A percentile compares a stretch with the other conserved stretches of the same genome.
Conservation (phyloP, 2,113 vertebrate species). For the Gallinago paraguaiae region DNA sequence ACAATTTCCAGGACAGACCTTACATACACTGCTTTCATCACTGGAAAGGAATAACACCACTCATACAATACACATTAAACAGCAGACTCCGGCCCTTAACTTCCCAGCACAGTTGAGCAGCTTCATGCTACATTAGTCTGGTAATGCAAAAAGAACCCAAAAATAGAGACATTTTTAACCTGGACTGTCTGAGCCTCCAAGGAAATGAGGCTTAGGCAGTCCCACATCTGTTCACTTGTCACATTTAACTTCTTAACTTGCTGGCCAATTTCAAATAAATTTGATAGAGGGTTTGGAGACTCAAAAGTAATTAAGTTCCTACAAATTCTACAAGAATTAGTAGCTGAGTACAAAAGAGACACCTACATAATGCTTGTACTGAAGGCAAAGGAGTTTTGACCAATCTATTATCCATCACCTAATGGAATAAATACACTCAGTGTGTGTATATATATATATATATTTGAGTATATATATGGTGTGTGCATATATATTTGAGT, state of each 20-base stretch:
- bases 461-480: neutral
- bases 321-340: neutral
- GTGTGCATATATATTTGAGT: neutral
- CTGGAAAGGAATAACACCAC: neutral
- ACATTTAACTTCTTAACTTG: constrained; percentile 4
- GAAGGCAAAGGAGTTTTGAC: neutral
- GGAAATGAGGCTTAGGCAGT: constrained; percentile 48
- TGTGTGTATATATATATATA: no score
- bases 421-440: neutral
- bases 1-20: neutral
- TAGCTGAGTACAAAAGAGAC: neutral
- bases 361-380: neutral
- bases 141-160: constrained; percentile 19
- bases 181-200: neutral
- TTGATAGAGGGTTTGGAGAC: neutral
- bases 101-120: constrained; percentile 16
- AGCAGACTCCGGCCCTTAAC: neutral
- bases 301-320: neutral
- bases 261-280: constrained; percentile 4
- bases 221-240: constrained; percentile 57
- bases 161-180: constrained; percentile 53
- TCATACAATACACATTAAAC: neutral
- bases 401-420: neutral
- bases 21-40: neutral
- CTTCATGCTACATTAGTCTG: constrained; percentile 50